These are phyloP conservation scores for Penaeus indicus DNA, from an alignment of 1,140 invertebrate species.

Conservation along the genomic window DNA sequence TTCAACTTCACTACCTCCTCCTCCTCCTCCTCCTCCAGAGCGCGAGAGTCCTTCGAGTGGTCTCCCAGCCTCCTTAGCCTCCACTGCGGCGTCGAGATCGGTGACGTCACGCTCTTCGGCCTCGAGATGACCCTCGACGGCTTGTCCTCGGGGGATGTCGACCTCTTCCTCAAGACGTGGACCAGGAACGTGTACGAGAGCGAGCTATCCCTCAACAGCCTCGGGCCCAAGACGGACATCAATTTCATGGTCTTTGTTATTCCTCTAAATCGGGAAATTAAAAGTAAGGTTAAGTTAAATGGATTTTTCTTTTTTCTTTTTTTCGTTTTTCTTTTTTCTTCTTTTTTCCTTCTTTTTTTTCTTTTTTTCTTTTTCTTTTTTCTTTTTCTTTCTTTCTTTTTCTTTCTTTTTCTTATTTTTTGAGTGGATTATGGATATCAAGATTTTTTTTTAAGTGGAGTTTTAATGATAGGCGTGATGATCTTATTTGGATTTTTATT, in stretches of 20 bases:
- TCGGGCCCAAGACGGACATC: slow-evolving; percentile 22
- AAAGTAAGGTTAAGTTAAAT: neutral
- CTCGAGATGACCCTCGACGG: slow-evolving; percentile 23
- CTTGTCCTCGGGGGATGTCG: neutral
- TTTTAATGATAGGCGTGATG: too few relatives aligned
- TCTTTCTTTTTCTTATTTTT: too few relatives aligned
- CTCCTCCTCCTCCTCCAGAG: slow-evolving; percentile 8
- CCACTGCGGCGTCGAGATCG: slow-evolving; percentile 7
- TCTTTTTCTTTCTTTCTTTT: too few relatives aligned
- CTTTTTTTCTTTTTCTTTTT: too few relatives aligned
- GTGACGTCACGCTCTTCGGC: slow-evolving; percentile 27
- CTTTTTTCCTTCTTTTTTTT: too few relatives aligned
- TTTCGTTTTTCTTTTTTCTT: too few relatives aligned
- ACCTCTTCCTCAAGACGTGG: slow-evolving; percentile 39
- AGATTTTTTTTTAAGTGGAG: too few relatives aligned
- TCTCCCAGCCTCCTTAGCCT: slow-evolving; percentile 6
- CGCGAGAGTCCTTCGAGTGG: slow-evolving; percentile 28
- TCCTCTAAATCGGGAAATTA: slow-evolving; percentile 54
- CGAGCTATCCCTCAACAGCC: slow-evolving; percentile 6
- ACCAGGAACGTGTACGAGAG: slow-evolving; percentile 38
- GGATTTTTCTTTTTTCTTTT: neutral
- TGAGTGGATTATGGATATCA: too few relatives aligned
- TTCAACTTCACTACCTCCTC: too few relatives aligned
- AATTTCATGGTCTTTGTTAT: slow-evolving; percentile 32
- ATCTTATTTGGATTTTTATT: too few relatives aligned